Percentiles rank a stretch among this genome's conserved stretches.
These are phyloP conservation scores for Hypotaenidia okinawae DNA, from an alignment of 2,797 vertebrate genomes.

Conservation along the genomic window DNA sequence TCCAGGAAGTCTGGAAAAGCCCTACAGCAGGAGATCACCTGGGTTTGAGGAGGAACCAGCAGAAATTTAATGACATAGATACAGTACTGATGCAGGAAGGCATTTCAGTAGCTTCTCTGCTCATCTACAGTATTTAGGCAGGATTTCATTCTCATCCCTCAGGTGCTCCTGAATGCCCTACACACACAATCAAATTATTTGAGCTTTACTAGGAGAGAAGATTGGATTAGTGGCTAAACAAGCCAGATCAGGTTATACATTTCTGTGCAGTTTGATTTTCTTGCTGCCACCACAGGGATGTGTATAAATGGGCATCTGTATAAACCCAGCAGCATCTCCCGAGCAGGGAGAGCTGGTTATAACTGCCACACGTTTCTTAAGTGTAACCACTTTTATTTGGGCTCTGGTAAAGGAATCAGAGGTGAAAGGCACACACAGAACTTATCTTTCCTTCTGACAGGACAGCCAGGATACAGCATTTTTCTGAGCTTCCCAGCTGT, in stretches of 20 bases:
- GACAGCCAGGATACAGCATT: conserved; percentile 17
- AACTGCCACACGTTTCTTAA: neutral
- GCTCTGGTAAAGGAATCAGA: neutral
- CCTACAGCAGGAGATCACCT: neutral
- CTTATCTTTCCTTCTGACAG: neutral
- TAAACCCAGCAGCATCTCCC: neutral
- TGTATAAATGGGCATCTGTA: neutral
- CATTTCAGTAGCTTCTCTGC: neutral
- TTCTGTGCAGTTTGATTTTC: conserved; percentile 31
- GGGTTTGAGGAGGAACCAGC: neutral
- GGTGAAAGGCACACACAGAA: neutral
- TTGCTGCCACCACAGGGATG: neutral
- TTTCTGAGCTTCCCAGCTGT: conserved; percentile 18
- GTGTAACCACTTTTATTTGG: neutral
- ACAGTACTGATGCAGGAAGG: neutral
- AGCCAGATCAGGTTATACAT: neutral
- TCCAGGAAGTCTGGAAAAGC: neutral
- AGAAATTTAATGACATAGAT: neutral
- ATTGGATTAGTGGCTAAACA: conserved; percentile 36
- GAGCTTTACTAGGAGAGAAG: conserved; percentile 14
- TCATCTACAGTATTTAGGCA: neutral
- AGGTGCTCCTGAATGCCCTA: conserved; percentile 12
- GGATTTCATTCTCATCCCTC: conserved; percentile 25
- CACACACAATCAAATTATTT: conserved; percentile 25
- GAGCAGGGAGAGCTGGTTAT: neutral